Percentiles rank a stretch among this genome's conserved stretches.
These are phyloP conservation scores for Burhinus oedicnemus DNA, from an alignment of 2,113 vertebrate genomes.

Conservation along the genomic window DNA sequence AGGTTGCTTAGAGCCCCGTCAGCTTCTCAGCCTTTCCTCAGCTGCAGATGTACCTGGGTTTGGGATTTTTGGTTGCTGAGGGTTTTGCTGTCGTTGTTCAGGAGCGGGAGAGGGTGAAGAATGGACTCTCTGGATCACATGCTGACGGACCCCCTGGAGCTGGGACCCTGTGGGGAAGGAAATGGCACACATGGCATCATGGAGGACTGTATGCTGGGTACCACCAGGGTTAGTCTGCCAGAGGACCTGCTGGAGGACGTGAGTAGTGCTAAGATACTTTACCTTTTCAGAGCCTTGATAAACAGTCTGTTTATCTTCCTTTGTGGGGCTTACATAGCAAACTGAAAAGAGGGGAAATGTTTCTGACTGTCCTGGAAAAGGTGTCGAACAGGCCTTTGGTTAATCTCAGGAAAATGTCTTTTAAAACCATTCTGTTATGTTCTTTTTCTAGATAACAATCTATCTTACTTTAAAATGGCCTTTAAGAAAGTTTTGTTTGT, in stretches of 20 bases:
- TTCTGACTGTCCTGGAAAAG: neutral
- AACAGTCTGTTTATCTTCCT: rapidly evolving
- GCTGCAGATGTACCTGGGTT: rapidly evolving
- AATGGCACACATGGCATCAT: slow-evolving; percentile 79
- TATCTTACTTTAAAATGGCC: neutral
- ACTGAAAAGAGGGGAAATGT: too few relatives aligned
- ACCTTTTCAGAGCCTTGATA: neutral
- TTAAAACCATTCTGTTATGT: neutral
- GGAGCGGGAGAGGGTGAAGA: neutral
- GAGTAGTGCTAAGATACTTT: slow-evolving; percentile 53
- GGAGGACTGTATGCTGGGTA: slow-evolving; percentile 93
- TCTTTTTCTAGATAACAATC: neutral
- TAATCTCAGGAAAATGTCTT: neutral
- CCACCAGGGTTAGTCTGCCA: slow-evolving; percentile 87
- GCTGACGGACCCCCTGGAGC: slow-evolving; percentile 89
- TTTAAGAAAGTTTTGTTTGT: neutral
- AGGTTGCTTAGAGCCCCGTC: neutral
- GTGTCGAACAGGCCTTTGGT: neutral
- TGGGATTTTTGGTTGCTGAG: neutral
- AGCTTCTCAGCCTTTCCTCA: rapidly evolving
- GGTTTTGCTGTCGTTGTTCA: neutral
- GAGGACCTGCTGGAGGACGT: slow-evolving; percentile 96
- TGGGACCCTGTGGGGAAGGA: slow-evolving; percentile 80
- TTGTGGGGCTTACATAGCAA: neutral
- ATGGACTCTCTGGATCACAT: slow-evolving; percentile 94